These are phyloP conservation scores for Andricus curvator DNA, from an alignment of 2,888 invertebrate species.

Conservation along the genomic window DNA sequence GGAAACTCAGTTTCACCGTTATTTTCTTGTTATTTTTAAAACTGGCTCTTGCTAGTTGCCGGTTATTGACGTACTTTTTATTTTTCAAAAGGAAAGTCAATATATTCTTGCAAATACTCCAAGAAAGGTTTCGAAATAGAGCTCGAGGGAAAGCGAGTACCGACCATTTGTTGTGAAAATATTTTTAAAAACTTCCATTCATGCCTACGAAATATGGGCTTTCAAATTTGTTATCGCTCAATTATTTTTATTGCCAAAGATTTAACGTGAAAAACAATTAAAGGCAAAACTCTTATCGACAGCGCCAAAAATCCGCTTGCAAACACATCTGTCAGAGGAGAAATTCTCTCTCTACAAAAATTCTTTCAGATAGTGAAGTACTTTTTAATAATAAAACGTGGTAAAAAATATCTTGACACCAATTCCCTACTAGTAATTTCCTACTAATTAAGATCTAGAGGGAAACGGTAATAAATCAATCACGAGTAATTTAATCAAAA, in stretches of 20 bases:
- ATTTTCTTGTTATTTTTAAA: slow-evolving; percentile 34
- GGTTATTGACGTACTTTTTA: not conserved
- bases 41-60: slow-evolving; percentile 1
- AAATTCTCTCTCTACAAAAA: too few species aligned
- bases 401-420: too few species aligned
- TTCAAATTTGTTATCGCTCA: not conserved
- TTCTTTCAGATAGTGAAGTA: too few species aligned
- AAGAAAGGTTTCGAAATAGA: not conserved
- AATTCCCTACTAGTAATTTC: too few species aligned
- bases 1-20: slow-evolving; percentile 14
- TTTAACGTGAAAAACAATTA: slow-evolving; percentile 5
- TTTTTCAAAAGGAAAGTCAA: not conserved
- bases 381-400: too few species aligned
- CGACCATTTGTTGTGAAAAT: slow-evolving; percentile 1
- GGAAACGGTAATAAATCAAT: not conserved
- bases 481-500: not conserved
- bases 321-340: too few species aligned
- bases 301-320: too few species aligned
- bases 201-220: not conserved
- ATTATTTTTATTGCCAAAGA: not conserved
- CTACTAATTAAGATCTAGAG: too few species aligned
- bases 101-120: not conserved
- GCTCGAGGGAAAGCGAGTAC: not conserved
- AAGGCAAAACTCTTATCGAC: too few species aligned
- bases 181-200: not conserved